Base-by-base conservation (phyloP, 2,888 invertebrate species). In the Anodontia alba region DNA sequence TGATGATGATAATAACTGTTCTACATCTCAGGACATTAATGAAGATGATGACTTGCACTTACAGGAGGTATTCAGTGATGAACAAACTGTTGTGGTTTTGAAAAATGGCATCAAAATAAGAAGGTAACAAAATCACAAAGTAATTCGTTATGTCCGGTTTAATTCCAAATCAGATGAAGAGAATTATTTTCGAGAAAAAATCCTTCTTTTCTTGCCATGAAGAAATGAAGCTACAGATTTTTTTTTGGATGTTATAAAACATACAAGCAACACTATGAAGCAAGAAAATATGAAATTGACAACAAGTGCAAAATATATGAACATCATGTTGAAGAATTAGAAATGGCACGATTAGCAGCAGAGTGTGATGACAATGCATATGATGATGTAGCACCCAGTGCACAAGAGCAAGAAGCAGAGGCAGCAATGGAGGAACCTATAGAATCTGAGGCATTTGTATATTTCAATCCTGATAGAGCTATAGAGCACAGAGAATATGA, bases 201-300 rank as follows among this genome's bases (percentile, higher is more conserved):
- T 76, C 12, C n/a, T 76, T 38, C 42, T 80, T 20, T 76, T 76
- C 38, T 66, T 38, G 38, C 78, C 78, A n/a, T 74, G 73, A 69
- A 54, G 62, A 33, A 62, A 79, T 26, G 78, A 74, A 69, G 20
- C 12, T 20, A 20, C 17, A 49, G 49, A 49, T 49, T 49, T 49
- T n/a, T n/a, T 10, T 1, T 49, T n/a, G n/a, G 31, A n/a, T 29
- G 31, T 17, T 66, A 46, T 72, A 36, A 72, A 1, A 72, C 72
- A 54, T 72, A 31, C 33, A 66, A 72, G 49, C 29, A 31, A 20
- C 66, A 67, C 10, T 77, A 51, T 72, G 31, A 66, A 46, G 26
- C 23, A 43, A 38, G 26, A 29, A 71, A 72, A 42, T 2, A 20
- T 26, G 33, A n/a, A n/a, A 20, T 76, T 15, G 70, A 76, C 46